Percentiles rank a stretch among this genome's conserved stretches.
Conservation (phyloP, 1,140 invertebrate genomes). For the Aleiodes sp. region DNA sequence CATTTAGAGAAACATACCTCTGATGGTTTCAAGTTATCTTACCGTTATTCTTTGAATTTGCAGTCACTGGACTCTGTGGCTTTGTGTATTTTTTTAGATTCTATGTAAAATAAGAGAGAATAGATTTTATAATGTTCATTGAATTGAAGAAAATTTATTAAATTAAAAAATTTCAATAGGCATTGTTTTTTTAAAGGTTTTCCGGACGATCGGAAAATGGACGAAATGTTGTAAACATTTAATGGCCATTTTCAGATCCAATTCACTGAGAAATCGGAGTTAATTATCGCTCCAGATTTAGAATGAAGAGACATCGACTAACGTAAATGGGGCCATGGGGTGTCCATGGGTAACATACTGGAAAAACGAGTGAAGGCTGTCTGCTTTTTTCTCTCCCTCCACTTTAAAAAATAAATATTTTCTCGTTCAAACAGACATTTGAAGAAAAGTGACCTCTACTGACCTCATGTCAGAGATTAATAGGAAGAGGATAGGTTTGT, state of each 20-base stretch:
- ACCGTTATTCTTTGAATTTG: background rate
- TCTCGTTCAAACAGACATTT: no score
- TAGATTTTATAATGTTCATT: no score
- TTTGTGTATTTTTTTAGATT: no score
- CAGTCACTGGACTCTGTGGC: no score
- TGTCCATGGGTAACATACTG: background rate
- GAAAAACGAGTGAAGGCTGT: background rate
- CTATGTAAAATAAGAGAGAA: no score
- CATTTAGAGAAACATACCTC: background rate
- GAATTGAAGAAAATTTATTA: no score
- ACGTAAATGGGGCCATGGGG: slow-evolving; percentile 6
- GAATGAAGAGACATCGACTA: background rate
- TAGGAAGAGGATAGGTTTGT: background rate
- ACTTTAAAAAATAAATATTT: background rate
- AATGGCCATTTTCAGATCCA: background rate
- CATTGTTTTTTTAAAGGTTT: background rate
- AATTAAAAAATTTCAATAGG: no score
- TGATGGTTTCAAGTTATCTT: background rate
- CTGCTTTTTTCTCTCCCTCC: background rate
- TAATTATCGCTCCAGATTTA: slow-evolving; percentile 6
- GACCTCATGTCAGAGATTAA: background rate
- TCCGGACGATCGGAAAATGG: no score
- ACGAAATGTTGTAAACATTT: background rate
- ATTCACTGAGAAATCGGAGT: slow-evolving; percentile 6
- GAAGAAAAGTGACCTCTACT: no score